A percentile compares a stretch with the other conserved stretches of the same genome.
phyloP scores from a whole-genome alignment of 2,113 vertebrate genomes.

The Rhinopithecus roxellana region DNA sequence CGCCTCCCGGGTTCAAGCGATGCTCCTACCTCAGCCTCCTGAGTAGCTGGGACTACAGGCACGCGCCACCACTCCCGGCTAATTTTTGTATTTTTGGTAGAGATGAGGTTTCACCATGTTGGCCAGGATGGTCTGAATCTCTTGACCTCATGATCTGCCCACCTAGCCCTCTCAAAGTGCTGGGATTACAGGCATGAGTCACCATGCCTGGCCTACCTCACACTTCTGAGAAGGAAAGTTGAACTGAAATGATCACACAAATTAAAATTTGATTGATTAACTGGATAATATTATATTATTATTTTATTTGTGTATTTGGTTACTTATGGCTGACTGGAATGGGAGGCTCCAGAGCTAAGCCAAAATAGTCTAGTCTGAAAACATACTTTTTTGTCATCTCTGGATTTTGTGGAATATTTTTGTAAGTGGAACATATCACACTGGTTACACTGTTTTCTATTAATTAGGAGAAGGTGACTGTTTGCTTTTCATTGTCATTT shows the following conservation, averaged over 20 bases:
- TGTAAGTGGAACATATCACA: neutral
- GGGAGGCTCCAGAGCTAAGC: neutral
- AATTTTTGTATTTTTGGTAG: too few relatives aligned
- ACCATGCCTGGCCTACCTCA: neutral
- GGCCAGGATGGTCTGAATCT: too few relatives aligned
- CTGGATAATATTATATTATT: neutral
- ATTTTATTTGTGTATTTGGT: neutral
- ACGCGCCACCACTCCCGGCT: fast-evolving
- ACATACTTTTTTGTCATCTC: neutral
- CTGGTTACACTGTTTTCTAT: neutral
- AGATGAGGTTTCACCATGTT: too few relatives aligned
- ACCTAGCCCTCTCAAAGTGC: too few relatives aligned
- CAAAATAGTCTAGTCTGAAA: neutral
- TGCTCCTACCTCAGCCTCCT: too few relatives aligned
- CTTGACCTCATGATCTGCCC: too few relatives aligned
- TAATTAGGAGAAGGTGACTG: neutral
- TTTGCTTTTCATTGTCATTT: neutral
- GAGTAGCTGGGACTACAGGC: too few relatives aligned
- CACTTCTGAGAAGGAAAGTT: neutral
- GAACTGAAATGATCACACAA: neutral
- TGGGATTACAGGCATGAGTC: too few relatives aligned
- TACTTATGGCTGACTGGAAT: neutral
- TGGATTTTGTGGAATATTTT: neutral
- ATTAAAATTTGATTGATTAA: neutral
- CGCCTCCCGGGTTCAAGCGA: fast-evolving